These are phyloP conservation scores for Terrapene triunguis DNA, from an alignment of 2,113 vertebrate genomes.

Conservation along the genomic window DNA sequence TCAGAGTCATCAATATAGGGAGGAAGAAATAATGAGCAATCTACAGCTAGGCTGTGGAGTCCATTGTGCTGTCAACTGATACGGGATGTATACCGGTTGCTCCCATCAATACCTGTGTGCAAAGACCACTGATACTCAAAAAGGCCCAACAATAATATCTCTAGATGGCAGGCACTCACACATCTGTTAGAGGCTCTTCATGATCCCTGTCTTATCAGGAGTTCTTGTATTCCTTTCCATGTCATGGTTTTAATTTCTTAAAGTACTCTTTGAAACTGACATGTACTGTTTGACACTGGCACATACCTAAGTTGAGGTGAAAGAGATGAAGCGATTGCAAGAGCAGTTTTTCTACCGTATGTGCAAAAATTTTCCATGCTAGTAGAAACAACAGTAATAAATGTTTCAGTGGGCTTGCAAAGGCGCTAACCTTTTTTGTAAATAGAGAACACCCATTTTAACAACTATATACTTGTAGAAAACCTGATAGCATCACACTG, in stretches of 20 bases:
- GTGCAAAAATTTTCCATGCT: not conserved
- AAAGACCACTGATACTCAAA: not conserved
- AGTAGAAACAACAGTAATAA: not conserved
- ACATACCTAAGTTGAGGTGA: not conserved
- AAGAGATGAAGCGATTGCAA: not conserved
- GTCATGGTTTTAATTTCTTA: slow-evolving; percentile 17
- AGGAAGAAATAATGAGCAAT: not conserved
- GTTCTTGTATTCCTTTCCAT: not conserved
- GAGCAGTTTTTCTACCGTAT: not conserved
- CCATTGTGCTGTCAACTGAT: not conserved
- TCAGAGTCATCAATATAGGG: not conserved
- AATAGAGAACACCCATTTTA: not conserved
- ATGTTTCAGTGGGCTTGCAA: not conserved
- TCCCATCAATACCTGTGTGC: not conserved
- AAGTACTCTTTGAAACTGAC: slow-evolving; percentile 5
- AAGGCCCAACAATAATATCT: not conserved
- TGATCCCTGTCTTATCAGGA: not conserved
- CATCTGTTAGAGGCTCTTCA: not conserved
- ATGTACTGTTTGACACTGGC: not conserved
- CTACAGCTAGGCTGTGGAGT: not conserved
- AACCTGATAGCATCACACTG: not conserved
- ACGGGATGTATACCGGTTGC: not conserved
- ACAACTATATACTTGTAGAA: not conserved
- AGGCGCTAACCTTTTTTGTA: rapidly evolving
- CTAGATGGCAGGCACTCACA: not conserved